Evolutionary conservation across 2,113 vertebrate genomes (phyloP).

Genomic region (Cyanoramphus novaezelandiae): DNA sequence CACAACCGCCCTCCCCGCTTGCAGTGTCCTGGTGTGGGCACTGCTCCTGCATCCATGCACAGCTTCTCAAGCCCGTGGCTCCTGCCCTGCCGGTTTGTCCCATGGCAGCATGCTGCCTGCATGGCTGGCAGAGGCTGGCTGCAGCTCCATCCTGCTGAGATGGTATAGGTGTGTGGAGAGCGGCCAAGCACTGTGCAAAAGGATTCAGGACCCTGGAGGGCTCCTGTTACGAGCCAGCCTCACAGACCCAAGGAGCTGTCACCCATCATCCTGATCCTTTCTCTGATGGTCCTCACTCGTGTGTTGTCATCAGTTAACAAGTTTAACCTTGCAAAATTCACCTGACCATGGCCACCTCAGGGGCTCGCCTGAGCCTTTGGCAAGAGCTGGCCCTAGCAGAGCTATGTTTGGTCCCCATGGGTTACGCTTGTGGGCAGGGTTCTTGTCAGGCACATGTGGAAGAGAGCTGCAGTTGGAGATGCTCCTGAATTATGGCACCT

Average conservation of each 20-base stretch:
- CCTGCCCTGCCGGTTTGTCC: background rate
- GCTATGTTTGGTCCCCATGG: background rate
- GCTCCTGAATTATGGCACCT: background rate
- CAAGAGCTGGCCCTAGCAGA: background rate
- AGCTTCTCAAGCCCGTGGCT: too few relatives aligned
- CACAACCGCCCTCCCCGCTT: background rate
- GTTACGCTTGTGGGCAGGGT: background rate
- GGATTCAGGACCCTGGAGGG: background rate
- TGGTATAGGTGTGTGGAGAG: accelerated
- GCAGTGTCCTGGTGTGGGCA: background rate
- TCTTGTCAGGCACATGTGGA: background rate
- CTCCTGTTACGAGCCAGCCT: background rate
- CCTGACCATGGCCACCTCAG: background rate
- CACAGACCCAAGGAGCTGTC: background rate
- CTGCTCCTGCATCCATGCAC: background rate
- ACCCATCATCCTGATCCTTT: background rate
- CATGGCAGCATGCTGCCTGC: background rate
- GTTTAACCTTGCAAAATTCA: background rate
- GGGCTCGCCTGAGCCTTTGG: background rate
- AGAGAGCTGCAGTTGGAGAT: background rate
- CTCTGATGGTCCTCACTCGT: background rate
- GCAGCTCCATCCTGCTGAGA: background rate
- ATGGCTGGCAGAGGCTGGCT: background rate
- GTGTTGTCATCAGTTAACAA: too few relatives aligned
- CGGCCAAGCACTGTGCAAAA: too few relatives aligned